phyloP scores from a whole-genome alignment of 2,113 vertebrate species.

The Brachypteracias leptosomus region DNA sequence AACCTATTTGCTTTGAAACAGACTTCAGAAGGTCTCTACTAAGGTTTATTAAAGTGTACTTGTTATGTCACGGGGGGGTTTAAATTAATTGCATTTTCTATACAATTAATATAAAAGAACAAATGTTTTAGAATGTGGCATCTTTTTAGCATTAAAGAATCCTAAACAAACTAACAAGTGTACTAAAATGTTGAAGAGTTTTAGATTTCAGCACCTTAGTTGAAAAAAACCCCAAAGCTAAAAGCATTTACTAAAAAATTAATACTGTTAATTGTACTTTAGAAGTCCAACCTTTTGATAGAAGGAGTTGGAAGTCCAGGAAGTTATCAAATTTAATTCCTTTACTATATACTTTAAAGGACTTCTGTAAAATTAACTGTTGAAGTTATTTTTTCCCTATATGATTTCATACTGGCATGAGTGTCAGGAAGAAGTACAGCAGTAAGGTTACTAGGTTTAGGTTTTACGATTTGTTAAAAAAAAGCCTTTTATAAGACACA shows the following conservation, averaged over 20 bases:
- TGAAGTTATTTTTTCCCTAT: neutral
- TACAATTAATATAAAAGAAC: neutral
- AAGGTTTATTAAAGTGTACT: neutral
- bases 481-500: neutral
- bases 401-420: neutral
- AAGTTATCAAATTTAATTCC: neutral
- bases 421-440: neutral
- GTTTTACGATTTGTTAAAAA: neutral
- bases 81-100: neutral
- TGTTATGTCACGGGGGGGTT: neutral
- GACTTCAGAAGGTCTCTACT: neutral
- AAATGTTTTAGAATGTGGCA: neutral
- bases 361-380: neutral
- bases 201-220: neutral
- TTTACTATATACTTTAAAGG: neutral
- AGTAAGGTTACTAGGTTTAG: neutral
- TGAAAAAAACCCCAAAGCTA: neutral
- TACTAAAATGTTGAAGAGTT: neutral
- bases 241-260: neutral
- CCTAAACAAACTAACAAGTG: neutral
- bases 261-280: neutral
- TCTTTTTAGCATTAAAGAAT: neutral
- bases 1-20: neutral
- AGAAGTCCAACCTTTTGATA: neutral
- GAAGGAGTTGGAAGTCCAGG: neutral